These are phyloP conservation scores for Oreocharis arfaki DNA, from an alignment of 2,113 vertebrate genomes.

Conservation along the genomic window DNA sequence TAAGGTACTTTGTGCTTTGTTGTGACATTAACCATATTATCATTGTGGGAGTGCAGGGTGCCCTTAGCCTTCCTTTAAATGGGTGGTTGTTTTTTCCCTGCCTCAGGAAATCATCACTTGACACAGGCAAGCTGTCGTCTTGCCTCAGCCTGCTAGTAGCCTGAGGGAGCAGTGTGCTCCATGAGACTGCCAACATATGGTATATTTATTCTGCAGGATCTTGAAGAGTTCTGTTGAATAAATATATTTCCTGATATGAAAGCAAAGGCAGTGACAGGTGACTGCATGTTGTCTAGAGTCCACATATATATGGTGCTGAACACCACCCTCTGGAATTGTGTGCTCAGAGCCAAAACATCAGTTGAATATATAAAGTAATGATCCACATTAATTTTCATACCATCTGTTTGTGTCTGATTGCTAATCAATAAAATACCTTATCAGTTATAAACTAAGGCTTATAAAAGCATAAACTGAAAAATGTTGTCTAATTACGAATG, in stretches of 20 bases:
- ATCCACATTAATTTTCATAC: not conserved
- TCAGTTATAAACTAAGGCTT: not conserved
- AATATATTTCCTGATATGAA: not conserved
- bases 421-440: not conserved
- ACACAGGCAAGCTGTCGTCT: not conserved
- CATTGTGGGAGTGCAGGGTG: not conserved
- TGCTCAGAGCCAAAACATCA: not conserved
- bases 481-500: not conserved
- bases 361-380: not conserved
- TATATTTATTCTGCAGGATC: not conserved
- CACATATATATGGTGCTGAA: not conserved
- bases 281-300: not conserved
- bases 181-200: not conserved
- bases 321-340: not conserved
- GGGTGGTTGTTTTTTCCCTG: not conserved
- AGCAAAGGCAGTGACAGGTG: not conserved
- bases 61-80: not conserved
- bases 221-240: not conserved
- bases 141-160: not conserved
- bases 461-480: not conserved
- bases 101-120: not conserved
- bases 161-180: not conserved
- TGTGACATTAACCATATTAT: not conserved
- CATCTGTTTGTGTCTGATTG: not conserved
- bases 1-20: not conserved